Evolutionary conservation across 2,888 invertebrate species (phyloP), one percentile per base, ranked within the genome.

Genomic region (Macrosiphum euphorbiae): DNA sequence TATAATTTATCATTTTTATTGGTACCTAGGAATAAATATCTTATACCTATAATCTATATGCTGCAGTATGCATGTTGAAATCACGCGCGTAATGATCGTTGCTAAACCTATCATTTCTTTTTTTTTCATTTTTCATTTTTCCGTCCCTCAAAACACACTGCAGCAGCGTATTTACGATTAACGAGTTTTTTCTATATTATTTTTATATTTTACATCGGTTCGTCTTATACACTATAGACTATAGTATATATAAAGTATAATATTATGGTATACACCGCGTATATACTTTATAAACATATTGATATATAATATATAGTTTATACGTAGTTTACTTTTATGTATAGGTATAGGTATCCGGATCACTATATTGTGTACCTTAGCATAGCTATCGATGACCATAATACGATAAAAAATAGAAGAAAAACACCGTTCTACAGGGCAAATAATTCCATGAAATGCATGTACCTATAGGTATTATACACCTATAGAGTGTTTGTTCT

Each of bases 1-100:
- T 93, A 89, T 93, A 93, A 93, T 93, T 93, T 93, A 84, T 89
- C 44, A 93, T 89, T 93, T 89, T 85, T 55, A 84, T 92, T 89
- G 52, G 55, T 84, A 84, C 24, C n/a, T 26, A 86, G 91, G 58
- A 89, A 61, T 61, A 41, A 55, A 91, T 44, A 85, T 85, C 41
- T 16, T 85, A 44, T 84, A 78, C 8, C 1, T 85, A 55, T 55
- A 90, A 41, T 92, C 87, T 26, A 78, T 92, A 92, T 55, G 58
- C n/a, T 55, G 35, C 55, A 78, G 84, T 67, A 84, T 26, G n/a
- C 47, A 84, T 41, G 92, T 89, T 92, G 88, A 92, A 89, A 92
- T 92, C 78, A 78, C 88, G n/a, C 47, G 84, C 44, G 55, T 85
- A 41, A 41, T 55, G n/a, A 50, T 67, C 47, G 28, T 16, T 47